Evolutionary conservation across 1,140 invertebrate species (phyloP), one percentile per base, ranked within the genome.

Genomic region (Drosophila suzukii): DNA sequence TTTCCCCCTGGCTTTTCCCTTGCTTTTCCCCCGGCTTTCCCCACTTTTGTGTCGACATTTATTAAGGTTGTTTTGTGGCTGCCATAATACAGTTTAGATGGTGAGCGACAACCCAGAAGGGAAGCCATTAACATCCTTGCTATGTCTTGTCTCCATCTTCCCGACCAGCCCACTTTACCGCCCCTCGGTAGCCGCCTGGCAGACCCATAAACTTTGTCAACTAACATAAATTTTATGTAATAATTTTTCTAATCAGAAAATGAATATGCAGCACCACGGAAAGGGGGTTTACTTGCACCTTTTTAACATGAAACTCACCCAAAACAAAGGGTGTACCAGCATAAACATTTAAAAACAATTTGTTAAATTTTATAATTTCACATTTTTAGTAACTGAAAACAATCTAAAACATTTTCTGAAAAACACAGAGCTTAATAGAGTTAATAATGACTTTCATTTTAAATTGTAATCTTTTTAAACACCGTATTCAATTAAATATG

Each of bases 181-280:
- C n/a, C 17, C 24, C 13, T 34, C 17, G 4, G 8, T 17, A 43
- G 41, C n/a, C 41, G 43, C 17, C 20, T 17, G 15, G 30, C 12
- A 32, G 20, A n/a, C 49, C 58, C 68, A 72, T 75, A 72, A 86
- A 78, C 67, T 82, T 89, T 59, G 53, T 62, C 84, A 89, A 77
- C 83, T 89, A 80, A 89, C 84, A 83, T 88, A 88, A 89, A 88
- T 88, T 89, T 83, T 44, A 88, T 80, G 80, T 83, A 80, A 89
- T 89, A 88, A 89, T 88, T 88, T 84, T 88, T 88, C 84, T 88
- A 89, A 88, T 88, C 80, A 88, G 65, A 80, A 83, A 74, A 83
- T 83, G 80, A 88, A 82, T 76, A 70, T 75, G 70, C 59, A 17
- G 43, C 43, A 32, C 12, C 59, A 20, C 39, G 36, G 49, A 15